Percentiles rank a stretch among this genome's conserved stretches.
Conservation (phyloP, 2,888 invertebrate species). For the Brachypterus glaber region DNA sequence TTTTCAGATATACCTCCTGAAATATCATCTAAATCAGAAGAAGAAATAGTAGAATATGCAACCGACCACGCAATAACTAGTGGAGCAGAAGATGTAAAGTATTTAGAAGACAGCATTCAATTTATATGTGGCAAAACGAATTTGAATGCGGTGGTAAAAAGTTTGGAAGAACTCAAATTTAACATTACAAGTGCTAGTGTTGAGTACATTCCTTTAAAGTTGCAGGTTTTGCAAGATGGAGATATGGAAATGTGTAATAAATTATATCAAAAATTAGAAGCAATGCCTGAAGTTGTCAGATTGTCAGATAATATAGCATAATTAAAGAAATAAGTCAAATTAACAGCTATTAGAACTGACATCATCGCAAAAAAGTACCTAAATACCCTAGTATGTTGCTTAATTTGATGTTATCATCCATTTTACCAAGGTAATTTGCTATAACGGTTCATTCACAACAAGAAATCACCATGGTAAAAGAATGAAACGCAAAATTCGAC, state of each 20-base stretch:
- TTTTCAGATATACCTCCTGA: constrained; percentile 37
- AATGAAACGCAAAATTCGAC: too few relatives aligned
- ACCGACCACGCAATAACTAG: constrained; percentile 58
- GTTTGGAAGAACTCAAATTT: constrained; percentile 43
- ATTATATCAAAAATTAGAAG: constrained; percentile 46
- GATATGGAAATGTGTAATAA: constrained; percentile 41
- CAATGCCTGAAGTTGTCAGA: constrained; percentile 49
- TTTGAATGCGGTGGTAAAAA: constrained; percentile 41
- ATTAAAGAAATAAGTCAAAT: too few relatives aligned
- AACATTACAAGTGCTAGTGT: constrained; percentile 41
- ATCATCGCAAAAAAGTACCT: too few relatives aligned
- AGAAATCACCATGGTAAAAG: too few relatives aligned
- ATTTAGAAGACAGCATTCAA: constrained; percentile 42
- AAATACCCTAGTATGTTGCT: too few relatives aligned
- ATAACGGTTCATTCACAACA: too few relatives aligned
- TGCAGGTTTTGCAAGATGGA: constrained; percentile 42
- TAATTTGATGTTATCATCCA: too few relatives aligned
- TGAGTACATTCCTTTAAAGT: constrained; percentile 42
- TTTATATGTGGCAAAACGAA: constrained; percentile 48
- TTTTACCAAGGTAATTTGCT: too few relatives aligned
- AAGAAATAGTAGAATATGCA: constrained; percentile 46
- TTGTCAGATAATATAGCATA: constrained; percentile 49
- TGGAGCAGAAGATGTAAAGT: constrained; percentile 58
- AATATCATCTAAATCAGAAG: constrained; percentile 20
- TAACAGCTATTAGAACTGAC: too few relatives aligned